These are phyloP conservation scores for Scaptodrosophila lebanonensis DNA, from an alignment of 1,140 invertebrate species.

Conservation along the genomic window DNA sequence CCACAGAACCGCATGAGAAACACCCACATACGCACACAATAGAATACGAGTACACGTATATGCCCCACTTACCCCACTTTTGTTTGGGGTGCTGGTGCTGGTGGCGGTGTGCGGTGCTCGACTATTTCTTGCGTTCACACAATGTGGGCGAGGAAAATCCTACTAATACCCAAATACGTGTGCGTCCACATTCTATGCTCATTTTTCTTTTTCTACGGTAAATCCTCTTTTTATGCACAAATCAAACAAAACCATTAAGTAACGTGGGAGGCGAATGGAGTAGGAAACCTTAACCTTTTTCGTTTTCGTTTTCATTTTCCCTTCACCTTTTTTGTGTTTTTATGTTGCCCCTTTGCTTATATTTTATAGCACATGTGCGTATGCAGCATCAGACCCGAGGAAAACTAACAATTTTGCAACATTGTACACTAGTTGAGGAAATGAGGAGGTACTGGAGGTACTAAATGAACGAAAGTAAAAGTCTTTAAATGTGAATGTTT, in stretches of 20 bases:
- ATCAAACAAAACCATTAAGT: slow-evolving; percentile 49
- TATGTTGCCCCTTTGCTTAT: no score
- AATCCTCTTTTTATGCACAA: slow-evolving; percentile 53
- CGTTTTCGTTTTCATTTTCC: slow-evolving; percentile 9
- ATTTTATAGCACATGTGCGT: no score
- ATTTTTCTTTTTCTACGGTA: slow-evolving; percentile 50
- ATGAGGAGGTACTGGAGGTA: no score
- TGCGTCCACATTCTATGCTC: slow-evolving; percentile 54
- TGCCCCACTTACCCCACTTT: slow-evolving; percentile 70
- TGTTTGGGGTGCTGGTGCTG: slow-evolving; percentile 35
- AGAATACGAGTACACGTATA: no score
- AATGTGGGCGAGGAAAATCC: slow-evolving; percentile 41
- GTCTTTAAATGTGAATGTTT: no score
- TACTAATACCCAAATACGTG: slow-evolving; percentile 65
- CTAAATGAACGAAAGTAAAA: no score
- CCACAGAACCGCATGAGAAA: no score
- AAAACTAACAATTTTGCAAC: no score
- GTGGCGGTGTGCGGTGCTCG: slow-evolving; percentile 10
- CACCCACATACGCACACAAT: no score
- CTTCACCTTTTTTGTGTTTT: no score
- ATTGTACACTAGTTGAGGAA: no score
- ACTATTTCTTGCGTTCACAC: slow-evolving; percentile 24
- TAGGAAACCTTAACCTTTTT: slow-evolving; percentile 32
- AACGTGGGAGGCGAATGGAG: slow-evolving; percentile 7
- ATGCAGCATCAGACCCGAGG: no score